A percentile compares a stretch with the other conserved stretches of the same genome.
Conservation (phyloP, 2,113 vertebrate species). For the Chloropsis cyanopogon region DNA sequence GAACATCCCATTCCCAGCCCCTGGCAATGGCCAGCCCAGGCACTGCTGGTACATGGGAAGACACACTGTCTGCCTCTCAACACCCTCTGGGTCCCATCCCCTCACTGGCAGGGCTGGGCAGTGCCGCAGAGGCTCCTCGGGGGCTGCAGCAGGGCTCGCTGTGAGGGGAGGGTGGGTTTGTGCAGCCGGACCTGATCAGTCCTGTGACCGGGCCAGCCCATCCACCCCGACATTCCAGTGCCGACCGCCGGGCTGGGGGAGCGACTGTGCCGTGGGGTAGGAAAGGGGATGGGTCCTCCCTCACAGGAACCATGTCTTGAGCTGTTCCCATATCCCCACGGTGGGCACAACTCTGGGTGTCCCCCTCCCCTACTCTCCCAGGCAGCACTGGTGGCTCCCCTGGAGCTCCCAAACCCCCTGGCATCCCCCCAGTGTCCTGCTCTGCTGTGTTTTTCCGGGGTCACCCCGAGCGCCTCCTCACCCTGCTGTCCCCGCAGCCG, state of each 20-base stretch:
- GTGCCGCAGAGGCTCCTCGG: accelerated
- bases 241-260: accelerated
- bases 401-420: not conserved
- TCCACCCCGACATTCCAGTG: not conserved
- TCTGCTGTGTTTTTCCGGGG: not conserved
- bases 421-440: not conserved
- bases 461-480: accelerated
- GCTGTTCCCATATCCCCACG: accelerated
- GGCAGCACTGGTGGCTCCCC: not conserved
- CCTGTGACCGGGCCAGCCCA: not conserved
- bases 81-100: too few relatives aligned
- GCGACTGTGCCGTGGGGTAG: accelerated
- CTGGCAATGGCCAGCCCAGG: accelerated
- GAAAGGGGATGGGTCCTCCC: not conserved
- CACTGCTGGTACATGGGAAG: not conserved
- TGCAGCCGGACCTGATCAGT: accelerated
- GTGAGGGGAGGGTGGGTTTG: not conserved
- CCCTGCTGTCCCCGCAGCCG: constrained; percentile 67
- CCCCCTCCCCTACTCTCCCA: not conserved
- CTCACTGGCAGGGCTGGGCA: accelerated
- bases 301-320: not conserved
- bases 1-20: not conserved
- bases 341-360: accelerated
- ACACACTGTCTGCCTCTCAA: accelerated
- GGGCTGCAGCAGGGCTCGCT: accelerated